Evolutionary conservation across 1,140 invertebrate species (phyloP), one percentile per base, ranked within the genome.

Genomic region (Epicauta chinensis): DNA sequence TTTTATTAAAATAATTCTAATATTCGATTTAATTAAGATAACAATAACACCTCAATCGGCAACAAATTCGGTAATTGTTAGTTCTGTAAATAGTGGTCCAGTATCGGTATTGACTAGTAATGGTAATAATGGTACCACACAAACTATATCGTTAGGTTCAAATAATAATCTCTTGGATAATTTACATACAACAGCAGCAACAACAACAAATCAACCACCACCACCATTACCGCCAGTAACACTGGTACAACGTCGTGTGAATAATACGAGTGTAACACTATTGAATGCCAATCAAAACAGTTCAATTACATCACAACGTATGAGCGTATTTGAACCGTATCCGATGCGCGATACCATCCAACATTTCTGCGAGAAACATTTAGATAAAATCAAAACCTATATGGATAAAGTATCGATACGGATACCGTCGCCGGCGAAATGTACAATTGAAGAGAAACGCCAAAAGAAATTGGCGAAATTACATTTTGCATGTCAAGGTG

Each of bases 301-400:
- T 1, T 60, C 55, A 2, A 53, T 64, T 16, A 62, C 78, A 38
- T 77, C 78, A 58, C 80, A 90, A 71, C 74, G 87, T 48, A 89
- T 90, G 65, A 89, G 86, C 63, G 87, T 89, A 16, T 91, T 91
- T 71, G 87, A 91, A 67, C 88, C 88, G 7, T 91, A 87, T 69
- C 87, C 83, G 41, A 90, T 90, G 86, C 68, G 87, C 16, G 92
- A 94, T 70, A 91, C 91, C 1, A 87, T 94, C 12, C 89, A 93
- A 67, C 89, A 93, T 71, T 95, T 95, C 72, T 94, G 91, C 75
- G 90, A 94, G 68, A 94, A 94, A 72, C 91, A 95, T 72, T 75
- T 93, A 51, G 83, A 89, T 60, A 93, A 91, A 70, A 93, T 95
- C 37, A 91, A 91, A 69, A 76, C 78, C 5, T 95, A 92, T 64